Evolutionary conservation across 1,140 invertebrate genomes (phyloP).

Genomic region (Nasonia vitripennis): DNA sequence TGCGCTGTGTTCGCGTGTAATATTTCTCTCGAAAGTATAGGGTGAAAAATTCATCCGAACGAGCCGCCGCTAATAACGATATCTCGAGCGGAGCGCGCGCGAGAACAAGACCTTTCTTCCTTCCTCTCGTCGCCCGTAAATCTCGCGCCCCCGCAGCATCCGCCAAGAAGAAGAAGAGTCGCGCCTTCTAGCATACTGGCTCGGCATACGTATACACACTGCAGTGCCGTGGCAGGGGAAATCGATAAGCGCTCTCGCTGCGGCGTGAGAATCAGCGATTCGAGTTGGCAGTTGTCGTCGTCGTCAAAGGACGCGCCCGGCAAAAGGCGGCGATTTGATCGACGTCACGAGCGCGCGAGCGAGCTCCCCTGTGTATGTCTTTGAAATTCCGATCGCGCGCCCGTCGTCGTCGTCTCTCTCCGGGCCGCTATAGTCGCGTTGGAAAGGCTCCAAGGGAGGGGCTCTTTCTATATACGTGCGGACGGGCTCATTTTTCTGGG

Average conservation of each 20-base stretch:
- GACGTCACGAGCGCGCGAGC: neutral
- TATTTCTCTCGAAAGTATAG: too few species aligned
- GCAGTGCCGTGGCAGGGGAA: neutral
- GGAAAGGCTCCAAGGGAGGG: slow-evolving; percentile 6
- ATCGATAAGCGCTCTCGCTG: slow-evolving; percentile 8
- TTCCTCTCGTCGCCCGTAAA: neutral
- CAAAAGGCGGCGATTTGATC: slow-evolving; percentile 17
- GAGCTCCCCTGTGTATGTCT: neutral
- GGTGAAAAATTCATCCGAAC: neutral
- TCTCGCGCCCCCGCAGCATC: neutral
- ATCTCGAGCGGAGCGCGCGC: neutral
- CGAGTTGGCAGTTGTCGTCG: slow-evolving; percentile 8
- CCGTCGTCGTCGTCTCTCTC: too few species aligned
- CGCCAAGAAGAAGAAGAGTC: neutral
- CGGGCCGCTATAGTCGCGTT: neutral
- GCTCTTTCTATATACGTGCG: neutral
- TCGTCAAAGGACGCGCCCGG: neutral
- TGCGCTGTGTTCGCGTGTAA: too few species aligned
- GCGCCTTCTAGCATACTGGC: neutral
- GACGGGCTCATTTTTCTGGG: slow-evolving; percentile 22
- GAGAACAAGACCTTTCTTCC: neutral
- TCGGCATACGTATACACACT: neutral
- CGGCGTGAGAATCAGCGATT: neutral
- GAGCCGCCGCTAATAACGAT: neutral
- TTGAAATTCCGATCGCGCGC: slow-evolving; percentile 8